These are phyloP conservation scores for Crax fasciolata DNA, from an alignment of 2,797 vertebrate genomes.

Conservation along the genomic window DNA sequence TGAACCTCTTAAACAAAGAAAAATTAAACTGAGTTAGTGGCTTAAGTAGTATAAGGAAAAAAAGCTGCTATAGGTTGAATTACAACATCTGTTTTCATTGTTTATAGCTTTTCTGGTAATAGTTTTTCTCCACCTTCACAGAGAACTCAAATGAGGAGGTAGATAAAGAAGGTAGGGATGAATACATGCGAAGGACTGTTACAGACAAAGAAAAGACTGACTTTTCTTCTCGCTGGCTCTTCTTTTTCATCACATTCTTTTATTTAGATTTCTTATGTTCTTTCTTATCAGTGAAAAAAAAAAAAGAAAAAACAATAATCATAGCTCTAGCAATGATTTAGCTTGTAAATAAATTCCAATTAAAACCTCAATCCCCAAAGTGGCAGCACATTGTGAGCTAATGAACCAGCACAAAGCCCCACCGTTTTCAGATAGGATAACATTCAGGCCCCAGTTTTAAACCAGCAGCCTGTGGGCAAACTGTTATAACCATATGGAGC, in stretches of 20 bases:
- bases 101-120: background rate
- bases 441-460: slow-evolving; percentile 47
- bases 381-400: slow-evolving; percentile 51
- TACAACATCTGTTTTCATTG: background rate
- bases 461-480: slow-evolving; percentile 56
- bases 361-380: slow-evolving; percentile 41
- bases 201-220: background rate
- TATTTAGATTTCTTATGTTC: background rate
- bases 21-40: background rate
- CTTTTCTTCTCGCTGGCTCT: background rate
- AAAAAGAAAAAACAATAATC: background rate
- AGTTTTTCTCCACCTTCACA: background rate
- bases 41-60: background rate
- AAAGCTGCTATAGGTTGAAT: background rate
- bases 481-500: slow-evolving; percentile 51
- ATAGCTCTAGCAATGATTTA: slow-evolving; percentile 10
- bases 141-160: background rate
- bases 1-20: background rate
- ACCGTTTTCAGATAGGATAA: slow-evolving; percentile 50
- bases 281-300: background rate
- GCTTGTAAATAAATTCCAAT: slow-evolving; percentile 65
- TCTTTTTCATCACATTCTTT: background rate
- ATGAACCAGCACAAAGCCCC: slow-evolving; percentile 58
- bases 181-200: background rate
- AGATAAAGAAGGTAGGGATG: background rate